Evolutionary conservation across 2,888 invertebrate genomes (phyloP).

Genomic region (Drosophila pegasa): DNA sequence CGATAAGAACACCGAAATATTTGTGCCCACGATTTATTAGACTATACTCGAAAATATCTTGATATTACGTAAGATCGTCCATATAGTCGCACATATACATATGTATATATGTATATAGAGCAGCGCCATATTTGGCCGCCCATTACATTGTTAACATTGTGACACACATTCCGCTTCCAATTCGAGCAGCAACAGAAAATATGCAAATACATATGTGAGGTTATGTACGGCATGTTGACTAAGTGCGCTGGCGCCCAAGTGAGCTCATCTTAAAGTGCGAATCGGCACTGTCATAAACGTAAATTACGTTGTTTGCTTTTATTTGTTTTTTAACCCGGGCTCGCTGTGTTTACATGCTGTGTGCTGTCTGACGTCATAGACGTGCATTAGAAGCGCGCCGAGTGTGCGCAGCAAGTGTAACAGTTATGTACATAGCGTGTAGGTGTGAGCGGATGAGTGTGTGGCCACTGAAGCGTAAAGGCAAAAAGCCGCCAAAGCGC

Average conservation of each 20-base stretch:
- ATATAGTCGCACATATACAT: constrained; percentile 7
- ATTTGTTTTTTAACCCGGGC: constrained; percentile 21
- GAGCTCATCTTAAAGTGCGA: constrained; percentile 55
- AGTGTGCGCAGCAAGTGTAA: constrained; percentile 25
- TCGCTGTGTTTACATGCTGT: constrained; percentile 27
- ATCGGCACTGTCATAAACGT: constrained; percentile 16
- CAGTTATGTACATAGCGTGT: constrained; percentile 17
- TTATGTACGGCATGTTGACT: constrained; percentile 26
- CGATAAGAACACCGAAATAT: constrained; percentile 30
- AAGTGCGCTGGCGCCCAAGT: constrained; percentile 29
- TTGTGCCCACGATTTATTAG: constrained; percentile 46
- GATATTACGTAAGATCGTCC: constrained; percentile 59
- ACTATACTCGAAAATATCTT: constrained; percentile 33
- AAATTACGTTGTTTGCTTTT: constrained; percentile 24
- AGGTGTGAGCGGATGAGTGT: neutral
- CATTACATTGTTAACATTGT: constrained; percentile 46
- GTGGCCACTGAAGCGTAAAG: constrained; percentile 30
- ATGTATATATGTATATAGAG: too few species aligned
- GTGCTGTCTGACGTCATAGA: constrained; percentile 27
- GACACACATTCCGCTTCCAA: constrained; percentile 47
- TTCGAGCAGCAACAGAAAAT: neutral
- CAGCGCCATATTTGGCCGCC: constrained; percentile 3
- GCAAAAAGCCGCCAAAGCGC: neutral
- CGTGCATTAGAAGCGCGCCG: constrained; percentile 5
- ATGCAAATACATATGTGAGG: constrained; percentile 8